Base-by-base conservation (phyloP, 2,113 vertebrate species). In the Cyprinodon variegatus region DNA sequence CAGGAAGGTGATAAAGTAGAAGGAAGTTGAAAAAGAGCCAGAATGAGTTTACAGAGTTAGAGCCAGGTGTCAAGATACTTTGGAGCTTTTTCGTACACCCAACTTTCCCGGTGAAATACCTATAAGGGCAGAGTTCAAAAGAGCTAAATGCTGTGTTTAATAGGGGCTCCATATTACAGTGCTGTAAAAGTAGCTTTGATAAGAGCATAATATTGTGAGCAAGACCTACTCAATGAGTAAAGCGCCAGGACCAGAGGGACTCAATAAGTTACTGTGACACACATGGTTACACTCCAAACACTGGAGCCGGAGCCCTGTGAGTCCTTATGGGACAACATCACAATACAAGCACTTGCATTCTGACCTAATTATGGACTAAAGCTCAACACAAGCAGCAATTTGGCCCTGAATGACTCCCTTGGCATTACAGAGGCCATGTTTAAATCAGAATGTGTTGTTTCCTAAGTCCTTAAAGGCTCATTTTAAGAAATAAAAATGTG, bases 301-400 rank as follows among this genome's bases (percentile, higher is more conserved):
- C 73, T 14, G 77, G 77, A 62, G 65, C 83, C 74, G 78, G 68
- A 85, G 84, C 78, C 6, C 69, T 41, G 72, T 57, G 41, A 1
- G 74, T 77, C 81, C 86, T 86, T 57, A 3, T 46, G 79, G 89
- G 74, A 79, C 79, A 48, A 78, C 82, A 88, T 77, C 78, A 90
- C 89, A 89, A 90, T 82, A 82, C 76, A 65, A 13, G 63, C 90
- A 79, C 91, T 89, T 83, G 72, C 84, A 90, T 92, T 89, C 83
- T 93, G 93, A 93, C 89, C 90, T 92, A 90, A 90, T 92, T 92
- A 91, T 66, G 40, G 74, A 83, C 79, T 65, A 71, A 81, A 86
- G 83, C 88, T 77, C 78, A 76, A 81, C 84, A 89, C 78, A 83
- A 86, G 87, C 87, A 70, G 87, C 86, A 89, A 90, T 91, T 89